phyloP scores from a whole-genome alignment of 1,140 invertebrate species.

The Papilio glaucus region DNA sequence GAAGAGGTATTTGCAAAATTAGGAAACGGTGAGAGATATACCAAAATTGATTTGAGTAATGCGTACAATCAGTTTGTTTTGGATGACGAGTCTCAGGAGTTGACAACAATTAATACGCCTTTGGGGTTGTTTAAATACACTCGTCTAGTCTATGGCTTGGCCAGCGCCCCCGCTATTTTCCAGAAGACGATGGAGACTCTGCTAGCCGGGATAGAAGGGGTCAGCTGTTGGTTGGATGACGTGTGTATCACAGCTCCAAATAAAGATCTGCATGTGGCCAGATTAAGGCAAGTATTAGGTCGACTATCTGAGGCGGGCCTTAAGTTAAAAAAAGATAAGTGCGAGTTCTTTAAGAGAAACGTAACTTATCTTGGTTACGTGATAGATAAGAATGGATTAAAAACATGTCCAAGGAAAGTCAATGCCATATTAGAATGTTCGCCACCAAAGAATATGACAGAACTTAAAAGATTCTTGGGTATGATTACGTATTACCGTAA shows the following conservation, averaged over 20 bases:
- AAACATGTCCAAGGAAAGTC: too few relatives aligned
- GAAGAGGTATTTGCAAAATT: too few relatives aligned
- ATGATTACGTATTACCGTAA: too few relatives aligned
- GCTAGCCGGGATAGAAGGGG: constrained; percentile 46
- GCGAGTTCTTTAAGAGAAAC: background rate
- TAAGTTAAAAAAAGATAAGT: background rate
- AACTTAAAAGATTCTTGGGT: too few relatives aligned
- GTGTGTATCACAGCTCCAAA: too few relatives aligned
- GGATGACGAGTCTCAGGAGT: constrained; percentile 46
- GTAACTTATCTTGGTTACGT: background rate
- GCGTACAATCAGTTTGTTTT: constrained; percentile 55
- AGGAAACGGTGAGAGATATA: too few relatives aligned
- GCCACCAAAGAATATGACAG: too few relatives aligned
- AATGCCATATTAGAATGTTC: too few relatives aligned
- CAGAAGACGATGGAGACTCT: constrained; percentile 55
- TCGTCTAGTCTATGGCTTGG: constrained; percentile 52
- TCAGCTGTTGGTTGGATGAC: too few relatives aligned
- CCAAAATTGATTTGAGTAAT: constrained; percentile 51
- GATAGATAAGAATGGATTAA: too few relatives aligned
- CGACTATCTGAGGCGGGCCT: background rate
- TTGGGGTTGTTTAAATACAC: constrained; percentile 55
- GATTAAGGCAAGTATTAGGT: constrained; percentile 31
- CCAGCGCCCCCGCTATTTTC: constrained; percentile 56
- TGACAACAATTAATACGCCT: constrained; percentile 55
- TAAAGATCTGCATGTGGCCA: constrained; percentile 41